Conservation (phyloP, 2,797 vertebrate genomes). For the Onychomys torridus region DNA sequence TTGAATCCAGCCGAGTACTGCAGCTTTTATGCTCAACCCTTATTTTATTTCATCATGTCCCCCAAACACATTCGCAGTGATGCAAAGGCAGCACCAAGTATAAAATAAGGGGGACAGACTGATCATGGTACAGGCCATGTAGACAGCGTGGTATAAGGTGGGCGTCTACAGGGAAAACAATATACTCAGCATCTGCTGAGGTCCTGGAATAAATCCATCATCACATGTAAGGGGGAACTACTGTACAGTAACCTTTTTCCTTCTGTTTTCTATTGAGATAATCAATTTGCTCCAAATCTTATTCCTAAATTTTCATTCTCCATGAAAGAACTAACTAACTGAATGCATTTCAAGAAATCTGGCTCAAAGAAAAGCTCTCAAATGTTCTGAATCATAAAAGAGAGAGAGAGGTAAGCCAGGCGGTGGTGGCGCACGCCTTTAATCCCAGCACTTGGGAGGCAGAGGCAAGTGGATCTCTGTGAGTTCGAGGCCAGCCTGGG, state of each 20-base stretch:
- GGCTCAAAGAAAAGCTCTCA: conserved; percentile 68
- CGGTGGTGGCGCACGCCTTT: no score
- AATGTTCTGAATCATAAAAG: conserved; percentile 66
- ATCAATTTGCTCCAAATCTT: conserved; percentile 64
- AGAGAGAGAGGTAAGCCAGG: conserved; percentile 43
- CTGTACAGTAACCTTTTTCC: neutral
- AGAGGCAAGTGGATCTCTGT: no score
- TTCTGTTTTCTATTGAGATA: neutral
- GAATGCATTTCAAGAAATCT: conserved; percentile 19
- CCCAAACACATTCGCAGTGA: neutral
- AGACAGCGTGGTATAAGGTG: no score
- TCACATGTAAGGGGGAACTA: neutral
- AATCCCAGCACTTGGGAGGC: no score
- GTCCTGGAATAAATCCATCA: neutral
- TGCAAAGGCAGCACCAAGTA: neutral
- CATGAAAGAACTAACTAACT: conserved; percentile 40
- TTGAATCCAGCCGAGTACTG: neutral
- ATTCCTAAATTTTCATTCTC: conserved; percentile 59
- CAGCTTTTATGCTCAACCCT: neutral
- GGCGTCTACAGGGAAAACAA: neutral
- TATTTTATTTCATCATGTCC: neutral
- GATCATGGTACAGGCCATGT: neutral
- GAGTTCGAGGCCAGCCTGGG: no score
- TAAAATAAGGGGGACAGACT: neutral
- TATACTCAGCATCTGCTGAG: no score